Conservation (phyloP, 2,113 vertebrate genomes). For the Indri indri region DNA sequence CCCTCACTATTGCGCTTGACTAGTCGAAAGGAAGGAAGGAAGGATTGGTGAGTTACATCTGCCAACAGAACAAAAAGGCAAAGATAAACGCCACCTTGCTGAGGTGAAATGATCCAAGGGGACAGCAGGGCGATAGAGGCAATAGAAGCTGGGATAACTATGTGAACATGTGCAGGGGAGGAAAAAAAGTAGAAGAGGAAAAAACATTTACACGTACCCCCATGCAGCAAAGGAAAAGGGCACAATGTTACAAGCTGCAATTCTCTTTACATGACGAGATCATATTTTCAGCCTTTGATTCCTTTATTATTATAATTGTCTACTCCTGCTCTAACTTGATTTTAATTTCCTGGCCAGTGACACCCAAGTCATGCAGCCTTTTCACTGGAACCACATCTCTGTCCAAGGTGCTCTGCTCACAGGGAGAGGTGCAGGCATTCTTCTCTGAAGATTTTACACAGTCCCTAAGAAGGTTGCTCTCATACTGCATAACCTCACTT, state of each 20-base stretch:
- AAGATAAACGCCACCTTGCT: neutral
- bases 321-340: conserved; percentile 20
- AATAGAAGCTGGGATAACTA: neutral
- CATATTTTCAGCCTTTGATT: conserved; percentile 24
- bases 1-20: no score
- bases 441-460: neutral
- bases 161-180: neutral
- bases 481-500: neutral
- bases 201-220: neutral
- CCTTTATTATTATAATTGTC: conserved; percentile 31
- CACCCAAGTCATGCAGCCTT: neutral
- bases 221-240: neutral
- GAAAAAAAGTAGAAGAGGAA: neutral
- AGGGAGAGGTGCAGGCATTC: neutral
- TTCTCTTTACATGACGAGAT: conserved; percentile 1
- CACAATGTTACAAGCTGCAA: neutral
- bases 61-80: conserved; percentile 31
- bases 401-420: neutral
- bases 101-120: neutral
- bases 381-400: neutral
- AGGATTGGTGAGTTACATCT: neutral
- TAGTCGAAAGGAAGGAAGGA: no score
- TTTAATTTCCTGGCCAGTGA: conserved; percentile 55
- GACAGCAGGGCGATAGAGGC: neutral
- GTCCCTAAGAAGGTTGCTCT: neutral